Evolutionary conservation across 1,140 invertebrate species (phyloP).

Genomic region (Procambarus virginalis): DNA sequence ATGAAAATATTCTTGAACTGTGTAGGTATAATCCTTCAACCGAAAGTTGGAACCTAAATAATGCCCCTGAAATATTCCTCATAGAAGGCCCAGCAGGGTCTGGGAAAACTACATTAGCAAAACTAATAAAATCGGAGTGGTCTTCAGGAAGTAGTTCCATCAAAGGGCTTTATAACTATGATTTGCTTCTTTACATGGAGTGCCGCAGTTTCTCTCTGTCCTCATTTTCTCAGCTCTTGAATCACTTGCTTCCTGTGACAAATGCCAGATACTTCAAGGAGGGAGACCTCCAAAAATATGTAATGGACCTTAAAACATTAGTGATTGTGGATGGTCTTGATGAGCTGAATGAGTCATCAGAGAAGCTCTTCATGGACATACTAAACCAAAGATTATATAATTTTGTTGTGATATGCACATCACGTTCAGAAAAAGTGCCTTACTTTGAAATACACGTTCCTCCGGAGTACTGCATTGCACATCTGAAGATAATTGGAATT

Average conservation of each 20-base stretch:
- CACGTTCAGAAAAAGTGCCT: slow-evolving; percentile 25
- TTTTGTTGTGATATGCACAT: slow-evolving; percentile 38
- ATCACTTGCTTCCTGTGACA: slow-evolving; percentile 13
- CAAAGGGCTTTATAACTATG: slow-evolving; percentile 3
- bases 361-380: slow-evolving; percentile 25
- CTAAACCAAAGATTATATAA: slow-evolving; percentile 2
- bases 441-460: slow-evolving; percentile 20
- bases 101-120: slow-evolving; percentile 31
- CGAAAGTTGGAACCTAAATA: too few relatives aligned
- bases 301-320: neutral
- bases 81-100: slow-evolving; percentile 33
- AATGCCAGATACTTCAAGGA: slow-evolving; percentile 17
- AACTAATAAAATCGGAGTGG: slow-evolving; percentile 14
- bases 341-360: slow-evolving; percentile 29
- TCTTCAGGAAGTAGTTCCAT: neutral
- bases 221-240: slow-evolving; percentile 16
- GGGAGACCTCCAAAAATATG: slow-evolving; percentile 18
- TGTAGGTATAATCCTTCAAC: neutral
- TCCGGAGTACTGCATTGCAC: slow-evolving; percentile 6
- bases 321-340: slow-evolving; percentile 35
- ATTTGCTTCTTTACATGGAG: slow-evolving; percentile 20
- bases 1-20: slow-evolving; percentile 7
- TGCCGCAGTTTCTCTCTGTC: neutral
- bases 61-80: slow-evolving; percentile 17
- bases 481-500: slow-evolving; percentile 34